Evolutionary conservation across 2,113 vertebrate species (phyloP), one percentile per base, ranked within the genome.

Genomic region (Pycnonotus jocosus): DNA sequence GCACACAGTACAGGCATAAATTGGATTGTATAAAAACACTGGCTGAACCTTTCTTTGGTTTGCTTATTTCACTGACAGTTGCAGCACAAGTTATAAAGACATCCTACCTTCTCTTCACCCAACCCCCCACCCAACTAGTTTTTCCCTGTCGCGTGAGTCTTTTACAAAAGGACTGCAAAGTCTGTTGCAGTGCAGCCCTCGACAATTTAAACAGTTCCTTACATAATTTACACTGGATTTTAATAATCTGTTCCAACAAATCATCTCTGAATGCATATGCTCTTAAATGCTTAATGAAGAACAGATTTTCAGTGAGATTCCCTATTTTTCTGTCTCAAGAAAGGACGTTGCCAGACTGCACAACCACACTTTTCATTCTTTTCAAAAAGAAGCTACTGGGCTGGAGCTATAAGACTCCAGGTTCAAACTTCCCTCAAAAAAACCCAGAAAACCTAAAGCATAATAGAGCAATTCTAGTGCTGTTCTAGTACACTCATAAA

Each of bases 271-370:
- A 90, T 50, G 47, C 31, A n/a, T n/a, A 47, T 25, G 10, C 37
- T 91, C 33, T 60, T 92, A 92, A 85, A 82, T 5, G 20, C 40
- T 50, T 87, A 69, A 95, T 61, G n/a, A 89, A 92, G 44, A 92
- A 87, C 83, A 97, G 64, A 70, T 89, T 91, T 95, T 38, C 73
- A 82, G 19, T 37, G 42, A 86, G 30, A 62, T 62, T 56, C 38
- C n/a, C 47, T 80, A 28, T 61, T 72, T 88, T 72, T 11, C 37
- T 77, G 25, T 88, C 65, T 87, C 60, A 82, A 31, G 64, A 58
- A 95, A 95, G 48, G 65, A 69, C 62, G n/a, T 45, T 77, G 84
- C 5, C 44, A 90, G 60, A 50, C 9, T 37, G 47, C 37, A 95
- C 91, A 66, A 44, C 12, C 80, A 84, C 66, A 68, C 21, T 86